phyloP scores from a whole-genome alignment of 2,113 vertebrate genomes.

The Micromys minutus region DNA sequence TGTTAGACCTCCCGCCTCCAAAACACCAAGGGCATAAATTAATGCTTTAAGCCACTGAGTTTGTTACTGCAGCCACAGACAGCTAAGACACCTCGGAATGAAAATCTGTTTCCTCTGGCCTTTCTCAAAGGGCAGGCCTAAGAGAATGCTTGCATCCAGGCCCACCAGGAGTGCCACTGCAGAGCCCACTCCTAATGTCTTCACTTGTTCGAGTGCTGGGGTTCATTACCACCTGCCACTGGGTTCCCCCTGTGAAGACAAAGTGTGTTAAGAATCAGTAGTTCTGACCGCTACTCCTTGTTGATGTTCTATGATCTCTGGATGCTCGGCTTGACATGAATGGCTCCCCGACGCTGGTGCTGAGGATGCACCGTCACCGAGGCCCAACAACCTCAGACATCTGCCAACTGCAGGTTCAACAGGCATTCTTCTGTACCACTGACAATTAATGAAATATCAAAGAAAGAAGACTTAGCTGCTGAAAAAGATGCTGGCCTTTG shows the following conservation, averaged over 20 bases:
- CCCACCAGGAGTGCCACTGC: constrained; percentile 56
- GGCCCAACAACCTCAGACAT: constrained; percentile 46
- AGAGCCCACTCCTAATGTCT: constrained; percentile 78
- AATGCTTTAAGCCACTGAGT: neutral
- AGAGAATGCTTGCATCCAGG: constrained; percentile 49
- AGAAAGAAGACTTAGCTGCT: constrained; percentile 40
- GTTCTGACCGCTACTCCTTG: constrained; percentile 67
- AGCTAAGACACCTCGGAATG: constrained; percentile 38
- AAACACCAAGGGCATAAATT: neutral
- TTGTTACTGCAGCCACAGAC: neutral
- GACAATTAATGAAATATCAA: constrained; percentile 39
- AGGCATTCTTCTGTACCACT: constrained; percentile 34
- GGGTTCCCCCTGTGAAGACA: constrained; percentile 62
- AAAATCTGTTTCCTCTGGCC: constrained; percentile 74
- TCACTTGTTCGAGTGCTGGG: constrained; percentile 81
- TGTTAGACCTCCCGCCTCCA: neutral
- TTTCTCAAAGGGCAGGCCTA: constrained; percentile 70
- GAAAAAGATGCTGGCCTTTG: constrained; percentile 54
- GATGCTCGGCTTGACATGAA: constrained; percentile 62
- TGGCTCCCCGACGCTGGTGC: constrained; percentile 42
- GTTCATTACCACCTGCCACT: constrained; percentile 77
- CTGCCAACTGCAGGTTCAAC: neutral
- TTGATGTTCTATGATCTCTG: constrained; percentile 62
- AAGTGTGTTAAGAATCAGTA: constrained; percentile 81
- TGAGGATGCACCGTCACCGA: neutral